A percentile compares a stretch with the other conserved stretches of the same genome.
phyloP scores from a whole-genome alignment of 2,888 invertebrate species.

The Ectobius pallidus region DNA sequence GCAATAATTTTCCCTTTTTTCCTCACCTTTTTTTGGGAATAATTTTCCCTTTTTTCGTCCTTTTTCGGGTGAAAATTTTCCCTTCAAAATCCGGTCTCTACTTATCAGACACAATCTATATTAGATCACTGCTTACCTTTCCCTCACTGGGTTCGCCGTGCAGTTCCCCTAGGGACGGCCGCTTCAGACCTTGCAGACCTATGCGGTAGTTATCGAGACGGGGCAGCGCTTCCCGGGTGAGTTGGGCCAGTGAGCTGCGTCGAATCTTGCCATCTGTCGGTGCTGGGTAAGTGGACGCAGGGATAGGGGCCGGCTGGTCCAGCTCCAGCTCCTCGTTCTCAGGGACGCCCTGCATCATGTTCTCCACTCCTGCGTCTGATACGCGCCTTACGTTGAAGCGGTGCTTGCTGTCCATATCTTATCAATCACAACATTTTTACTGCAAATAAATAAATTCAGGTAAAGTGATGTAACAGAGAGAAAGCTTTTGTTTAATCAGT shows the following conservation, averaged over 20 bases:
- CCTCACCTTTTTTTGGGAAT: too few relatives aligned
- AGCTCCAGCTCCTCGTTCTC: constrained; percentile 41
- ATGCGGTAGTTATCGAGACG: constrained; percentile 83
- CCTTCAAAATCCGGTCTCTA: too few relatives aligned
- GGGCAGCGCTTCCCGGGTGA: constrained; percentile 80
- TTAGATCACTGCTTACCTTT: constrained; percentile 59
- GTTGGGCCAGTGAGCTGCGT: constrained; percentile 62
- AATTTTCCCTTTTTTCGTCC: too few relatives aligned
- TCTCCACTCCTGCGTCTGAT: neutral
- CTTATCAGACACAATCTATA: too few relatives aligned
- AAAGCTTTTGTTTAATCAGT: too few relatives aligned
- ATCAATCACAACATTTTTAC: too few relatives aligned
- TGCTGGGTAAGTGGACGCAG: constrained; percentile 23
- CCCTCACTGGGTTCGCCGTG: constrained; percentile 66
- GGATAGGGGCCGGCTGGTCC: constrained; percentile 21
- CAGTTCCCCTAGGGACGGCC: constrained; percentile 84
- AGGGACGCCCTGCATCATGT: constrained; percentile 40
- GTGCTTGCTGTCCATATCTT: constrained; percentile 6
- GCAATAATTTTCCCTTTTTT: too few relatives aligned
- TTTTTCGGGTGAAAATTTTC: too few relatives aligned
- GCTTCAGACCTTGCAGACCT: constrained; percentile 74
- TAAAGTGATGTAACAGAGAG: too few relatives aligned
- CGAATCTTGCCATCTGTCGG: constrained; percentile 54
- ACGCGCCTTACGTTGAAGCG: constrained; percentile 38
- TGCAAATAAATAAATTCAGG: too few relatives aligned